Evolutionary conservation across 2,888 invertebrate genomes (phyloP).

Genomic region (Lypha dubia): DNA sequence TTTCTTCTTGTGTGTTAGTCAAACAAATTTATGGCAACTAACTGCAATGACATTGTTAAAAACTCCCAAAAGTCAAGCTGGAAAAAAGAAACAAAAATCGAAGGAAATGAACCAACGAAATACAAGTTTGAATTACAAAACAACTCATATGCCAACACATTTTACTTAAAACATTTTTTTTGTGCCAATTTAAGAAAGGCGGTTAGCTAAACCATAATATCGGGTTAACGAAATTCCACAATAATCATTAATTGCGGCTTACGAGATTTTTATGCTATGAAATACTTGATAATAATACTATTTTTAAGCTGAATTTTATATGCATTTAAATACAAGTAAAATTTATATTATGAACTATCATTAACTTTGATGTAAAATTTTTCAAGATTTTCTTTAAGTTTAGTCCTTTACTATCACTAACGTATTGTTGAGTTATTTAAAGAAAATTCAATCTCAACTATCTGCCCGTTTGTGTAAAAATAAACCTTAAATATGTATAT

Average conservation of each 20-base stretch:
- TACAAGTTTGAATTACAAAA: conserved; percentile 63
- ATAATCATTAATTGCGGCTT: too few relatives aligned
- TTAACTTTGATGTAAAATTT: too few relatives aligned
- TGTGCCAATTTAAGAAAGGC: neutral
- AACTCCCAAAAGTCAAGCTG: conserved; percentile 71
- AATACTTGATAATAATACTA: too few relatives aligned
- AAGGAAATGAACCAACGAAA: conserved; percentile 32
- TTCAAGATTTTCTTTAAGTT: neutral
- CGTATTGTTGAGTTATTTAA: neutral
- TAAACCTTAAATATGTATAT: conserved; percentile 13
- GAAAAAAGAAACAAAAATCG: conserved; percentile 26
- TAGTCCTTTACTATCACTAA: conserved; percentile 6
- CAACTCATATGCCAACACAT: conserved; percentile 59
- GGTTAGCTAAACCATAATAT: neutral
- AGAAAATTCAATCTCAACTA: conserved; percentile 8
- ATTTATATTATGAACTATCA: too few relatives aligned
- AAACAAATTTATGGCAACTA: conserved; percentile 72
- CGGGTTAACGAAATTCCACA: neutral
- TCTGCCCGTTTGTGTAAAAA: conserved; percentile 13
- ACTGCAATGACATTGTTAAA: conserved; percentile 71
- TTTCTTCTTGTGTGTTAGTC: conserved; percentile 52
- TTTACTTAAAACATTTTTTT: conserved; percentile 15
- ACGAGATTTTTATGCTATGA: too few relatives aligned
- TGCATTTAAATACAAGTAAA: too few relatives aligned
- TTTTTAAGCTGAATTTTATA: too few relatives aligned